These are phyloP conservation scores for Marmota monax DNA, from an alignment of 2,113 vertebrate species.

Conservation along the genomic window DNA sequence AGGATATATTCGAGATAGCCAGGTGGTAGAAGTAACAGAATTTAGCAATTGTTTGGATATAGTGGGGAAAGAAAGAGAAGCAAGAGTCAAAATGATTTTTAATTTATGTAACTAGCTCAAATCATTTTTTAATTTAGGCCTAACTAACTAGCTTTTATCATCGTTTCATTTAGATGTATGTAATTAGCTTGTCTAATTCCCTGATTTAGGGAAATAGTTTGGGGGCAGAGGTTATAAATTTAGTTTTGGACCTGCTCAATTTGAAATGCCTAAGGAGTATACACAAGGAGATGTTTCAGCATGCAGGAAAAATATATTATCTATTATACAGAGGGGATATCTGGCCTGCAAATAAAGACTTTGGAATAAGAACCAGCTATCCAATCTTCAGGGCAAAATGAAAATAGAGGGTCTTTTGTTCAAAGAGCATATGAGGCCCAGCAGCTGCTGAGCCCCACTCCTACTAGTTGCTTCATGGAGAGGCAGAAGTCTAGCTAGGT, in stretches of 20 bases:
- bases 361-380: neutral
- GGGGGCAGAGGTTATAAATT: neutral
- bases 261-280: conserved; percentile 25
- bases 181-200: neutral
- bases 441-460: neutral
- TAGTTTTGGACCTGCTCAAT: neutral
- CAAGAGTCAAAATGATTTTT: conserved; percentile 12
- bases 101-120: neutral
- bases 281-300: neutral
- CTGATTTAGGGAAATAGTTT: neutral
- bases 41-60: neutral
- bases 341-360: neutral
- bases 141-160: neutral
- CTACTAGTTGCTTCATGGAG: neutral
- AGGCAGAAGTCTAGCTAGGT: neutral
- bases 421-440: neutral
- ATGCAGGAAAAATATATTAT: neutral
- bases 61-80: neutral
- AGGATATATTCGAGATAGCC: neutral
- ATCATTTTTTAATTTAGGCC: neutral
- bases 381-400: neutral
- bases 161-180: neutral
- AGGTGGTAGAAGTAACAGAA: neutral
- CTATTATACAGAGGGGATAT: neutral
- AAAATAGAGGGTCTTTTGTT: neutral